Evolutionary conservation across 35 echinoderm and acorn worm genomes (phyloP).

Genomic region (Ophiothrix spiculata): DNA sequence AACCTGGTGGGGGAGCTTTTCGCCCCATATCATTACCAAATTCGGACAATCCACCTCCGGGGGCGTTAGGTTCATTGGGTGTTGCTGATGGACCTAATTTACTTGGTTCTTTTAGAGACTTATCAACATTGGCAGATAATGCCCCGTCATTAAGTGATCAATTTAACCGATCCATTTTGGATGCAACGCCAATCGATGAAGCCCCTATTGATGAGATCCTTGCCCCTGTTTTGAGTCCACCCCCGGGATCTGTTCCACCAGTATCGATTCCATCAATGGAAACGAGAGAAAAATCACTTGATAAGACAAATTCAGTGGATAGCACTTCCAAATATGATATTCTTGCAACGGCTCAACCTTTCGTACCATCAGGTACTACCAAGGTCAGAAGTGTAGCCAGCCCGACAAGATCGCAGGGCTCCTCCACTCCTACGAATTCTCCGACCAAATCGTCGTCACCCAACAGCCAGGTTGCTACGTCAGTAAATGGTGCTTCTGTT

Average conservation of each 20-base stretch:
- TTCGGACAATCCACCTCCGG: neutral
- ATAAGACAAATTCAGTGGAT: conserved; percentile 37
- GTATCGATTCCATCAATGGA: conserved; percentile 2
- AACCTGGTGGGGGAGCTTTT: conserved; percentile 33
- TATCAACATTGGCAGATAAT: neutral
- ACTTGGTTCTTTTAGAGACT: neutral
- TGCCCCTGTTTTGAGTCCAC: conserved; percentile 18
- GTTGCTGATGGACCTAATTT: neutral
- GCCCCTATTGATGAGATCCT: conserved; percentile 29
- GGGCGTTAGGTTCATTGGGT: neutral
- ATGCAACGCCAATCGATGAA: conserved; percentile 62
- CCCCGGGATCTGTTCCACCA: neutral
- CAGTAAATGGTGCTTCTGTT: neutral
- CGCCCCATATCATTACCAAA: conserved; percentile 57
- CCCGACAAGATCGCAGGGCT: conserved; percentile 32
- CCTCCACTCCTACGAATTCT: neutral
- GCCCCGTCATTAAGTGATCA: neutral
- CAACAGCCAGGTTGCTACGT: no score
- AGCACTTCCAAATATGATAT: conserved; percentile 45
- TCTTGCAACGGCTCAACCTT: conserved; percentile 56
- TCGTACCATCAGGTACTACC: conserved; percentile 10
- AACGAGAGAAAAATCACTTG: conserved; percentile 11
- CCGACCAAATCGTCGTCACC: neutral
- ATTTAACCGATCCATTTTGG: conserved; percentile 39
- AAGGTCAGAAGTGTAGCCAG: conserved; percentile 59